phyloP scores from a whole-genome alignment of 2,113 vertebrate genomes.

The Oxyura jamaicensis region DNA sequence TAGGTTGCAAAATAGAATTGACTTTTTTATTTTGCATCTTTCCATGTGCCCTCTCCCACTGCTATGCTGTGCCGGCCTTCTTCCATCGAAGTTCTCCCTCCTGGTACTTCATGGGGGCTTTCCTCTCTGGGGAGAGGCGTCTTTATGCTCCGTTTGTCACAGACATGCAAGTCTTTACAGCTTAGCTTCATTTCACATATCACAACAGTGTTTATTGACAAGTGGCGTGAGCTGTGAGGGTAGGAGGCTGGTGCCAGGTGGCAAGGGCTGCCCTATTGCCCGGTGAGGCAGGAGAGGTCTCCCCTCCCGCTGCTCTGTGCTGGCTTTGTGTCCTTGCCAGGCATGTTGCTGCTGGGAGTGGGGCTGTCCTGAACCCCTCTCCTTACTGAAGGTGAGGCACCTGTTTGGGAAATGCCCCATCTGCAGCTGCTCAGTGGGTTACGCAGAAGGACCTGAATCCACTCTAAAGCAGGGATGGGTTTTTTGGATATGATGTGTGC shows the following conservation, averaged over 20 bases:
- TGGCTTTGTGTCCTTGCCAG: neutral
- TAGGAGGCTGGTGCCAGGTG: neutral
- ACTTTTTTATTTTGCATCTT: neutral
- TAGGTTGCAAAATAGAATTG: neutral
- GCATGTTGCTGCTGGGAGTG: neutral
- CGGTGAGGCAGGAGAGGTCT: fast-evolving
- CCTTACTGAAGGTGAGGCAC: neutral
- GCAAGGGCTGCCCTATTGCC: neutral
- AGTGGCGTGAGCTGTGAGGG: neutral
- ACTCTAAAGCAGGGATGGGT: neutral
- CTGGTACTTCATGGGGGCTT: neutral
- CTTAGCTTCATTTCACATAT: fast-evolving
- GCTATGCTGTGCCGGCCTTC: neutral
- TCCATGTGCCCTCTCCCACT: neutral
- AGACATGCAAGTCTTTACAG: fast-evolving
- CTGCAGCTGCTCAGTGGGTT: fast-evolving
- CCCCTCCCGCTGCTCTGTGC: neutral
- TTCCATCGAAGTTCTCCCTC: neutral
- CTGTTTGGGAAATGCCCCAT: neutral
- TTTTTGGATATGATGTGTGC: neutral
- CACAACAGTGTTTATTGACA: fast-evolving
- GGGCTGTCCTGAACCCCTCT: neutral
- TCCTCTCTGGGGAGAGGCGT: neutral
- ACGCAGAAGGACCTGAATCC: neutral
- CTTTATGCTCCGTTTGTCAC: neutral